Conservation (phyloP, 2,888 invertebrate species). For the Cactoblastis cactorum region DNA sequence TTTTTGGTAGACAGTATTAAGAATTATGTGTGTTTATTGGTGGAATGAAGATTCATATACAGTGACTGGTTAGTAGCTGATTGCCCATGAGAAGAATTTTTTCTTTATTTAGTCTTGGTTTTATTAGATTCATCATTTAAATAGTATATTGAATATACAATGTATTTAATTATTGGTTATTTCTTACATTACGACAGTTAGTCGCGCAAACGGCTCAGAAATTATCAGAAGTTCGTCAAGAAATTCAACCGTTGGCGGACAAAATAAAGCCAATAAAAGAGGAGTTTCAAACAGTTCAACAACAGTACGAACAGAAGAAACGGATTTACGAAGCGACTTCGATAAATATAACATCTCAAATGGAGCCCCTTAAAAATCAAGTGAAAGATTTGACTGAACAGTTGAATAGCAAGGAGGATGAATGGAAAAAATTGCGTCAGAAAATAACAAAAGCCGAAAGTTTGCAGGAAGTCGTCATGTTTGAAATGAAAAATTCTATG, state of each 20-base stretch:
- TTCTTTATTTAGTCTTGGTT: too few species aligned
- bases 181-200: constrained; percentile 59
- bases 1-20: too few species aligned
- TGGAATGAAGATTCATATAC: too few species aligned
- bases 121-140: too few species aligned
- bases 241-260: constrained; percentile 69
- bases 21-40: too few species aligned
- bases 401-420: constrained; percentile 72
- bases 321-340: constrained; percentile 82
- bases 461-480: constrained; percentile 74
- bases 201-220: constrained; percentile 81
- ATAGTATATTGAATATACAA: background rate
- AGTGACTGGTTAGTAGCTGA: too few species aligned
- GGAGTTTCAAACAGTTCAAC: constrained; percentile 81
- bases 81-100: too few species aligned
- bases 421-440: constrained; percentile 75
- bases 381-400: constrained; percentile 75
- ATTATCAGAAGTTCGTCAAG: constrained; percentile 66
- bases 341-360: constrained; percentile 74
- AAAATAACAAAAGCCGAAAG: constrained; percentile 77
- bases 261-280: constrained; percentile 83
- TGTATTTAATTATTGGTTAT: background rate
- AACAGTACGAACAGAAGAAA: constrained; percentile 85
- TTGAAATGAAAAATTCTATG: constrained; percentile 74
- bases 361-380: constrained; percentile 76